phyloP scores from a whole-genome alignment of 2,113 vertebrate genomes.

The Pelecanoides urinatrix region DNA sequence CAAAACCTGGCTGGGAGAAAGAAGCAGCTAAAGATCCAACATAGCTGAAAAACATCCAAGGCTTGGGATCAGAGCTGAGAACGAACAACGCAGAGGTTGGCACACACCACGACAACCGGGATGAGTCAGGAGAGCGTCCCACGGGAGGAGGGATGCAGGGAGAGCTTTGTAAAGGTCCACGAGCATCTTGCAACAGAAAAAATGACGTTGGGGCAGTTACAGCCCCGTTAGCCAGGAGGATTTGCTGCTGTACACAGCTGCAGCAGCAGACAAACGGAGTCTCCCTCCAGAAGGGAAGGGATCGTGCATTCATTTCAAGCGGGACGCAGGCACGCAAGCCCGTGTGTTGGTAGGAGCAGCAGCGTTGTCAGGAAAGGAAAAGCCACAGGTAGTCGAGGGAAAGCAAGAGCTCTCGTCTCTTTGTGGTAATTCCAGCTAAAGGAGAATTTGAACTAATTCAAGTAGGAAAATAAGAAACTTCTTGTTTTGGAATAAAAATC shows the following conservation, averaged over 20 bases:
- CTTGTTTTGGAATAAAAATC: neutral
- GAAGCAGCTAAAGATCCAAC: neutral
- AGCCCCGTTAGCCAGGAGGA: neutral
- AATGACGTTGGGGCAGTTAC: neutral
- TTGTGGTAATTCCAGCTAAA: neutral
- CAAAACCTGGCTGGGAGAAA: neutral
- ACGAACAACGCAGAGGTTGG: neutral
- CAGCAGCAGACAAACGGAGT: neutral
- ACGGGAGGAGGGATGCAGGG: neutral
- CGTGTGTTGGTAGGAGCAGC: too few relatives aligned
- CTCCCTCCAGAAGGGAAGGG: neutral
- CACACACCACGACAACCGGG: neutral
- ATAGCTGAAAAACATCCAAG: neutral
- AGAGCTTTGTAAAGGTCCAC: neutral
- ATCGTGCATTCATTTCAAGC: neutral
- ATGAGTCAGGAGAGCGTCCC: neutral
- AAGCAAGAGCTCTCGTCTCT: neutral
- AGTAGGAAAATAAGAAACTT: neutral
- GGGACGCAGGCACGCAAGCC: neutral
- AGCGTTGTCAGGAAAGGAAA: neutral
- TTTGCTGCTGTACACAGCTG: neutral
- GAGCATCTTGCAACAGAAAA: neutral
- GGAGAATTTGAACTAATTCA: neutral
- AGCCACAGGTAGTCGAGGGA: rapidly evolving
- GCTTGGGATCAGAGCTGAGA: neutral